Percentiles rank a stretch among this genome's conserved stretches.
These are phyloP conservation scores for Caerostris extrusa DNA, from an alignment of 1,140 invertebrate genomes.

Conservation along the genomic window DNA sequence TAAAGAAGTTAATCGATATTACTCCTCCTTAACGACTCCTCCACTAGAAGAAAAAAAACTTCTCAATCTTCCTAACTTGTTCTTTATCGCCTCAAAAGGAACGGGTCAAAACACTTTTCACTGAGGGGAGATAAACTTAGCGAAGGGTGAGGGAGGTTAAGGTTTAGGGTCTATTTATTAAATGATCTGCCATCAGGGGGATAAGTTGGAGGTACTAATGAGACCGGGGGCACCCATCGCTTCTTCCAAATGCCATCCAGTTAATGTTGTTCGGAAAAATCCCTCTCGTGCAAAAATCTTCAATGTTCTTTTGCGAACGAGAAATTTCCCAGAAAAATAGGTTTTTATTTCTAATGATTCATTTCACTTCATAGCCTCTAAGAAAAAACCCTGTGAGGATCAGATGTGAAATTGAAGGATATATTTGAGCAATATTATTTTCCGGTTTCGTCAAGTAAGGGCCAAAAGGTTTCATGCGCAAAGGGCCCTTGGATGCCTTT, in stretches of 20 bases:
- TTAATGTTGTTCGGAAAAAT: slow-evolving; percentile 51
- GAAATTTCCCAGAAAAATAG: neutral
- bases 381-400: no score
- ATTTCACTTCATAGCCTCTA: no score
- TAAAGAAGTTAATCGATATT: slow-evolving; percentile 64
- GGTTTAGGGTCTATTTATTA: slow-evolving; percentile 48
- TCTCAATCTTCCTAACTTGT: slow-evolving; percentile 44
- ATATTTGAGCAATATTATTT: no score
- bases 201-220: slow-evolving; percentile 58
- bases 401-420: no score
- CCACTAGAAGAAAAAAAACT: neutral
- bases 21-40: slow-evolving; percentile 39
- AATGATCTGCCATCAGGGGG: slow-evolving; percentile 60
- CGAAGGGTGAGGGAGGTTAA: neutral
- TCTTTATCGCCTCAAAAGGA: slow-evolving; percentile 16
- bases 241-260: slow-evolving; percentile 34
- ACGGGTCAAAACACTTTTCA: slow-evolving; percentile 55
- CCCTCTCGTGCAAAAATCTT: slow-evolving; percentile 1
- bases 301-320: neutral
- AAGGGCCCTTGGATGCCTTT: no score
- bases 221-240: slow-evolving; percentile 22
- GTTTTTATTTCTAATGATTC: neutral
- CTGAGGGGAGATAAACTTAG: neutral
- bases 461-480: no score
- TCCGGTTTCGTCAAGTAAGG: no score